These are phyloP conservation scores for Poecilus cupreus DNA, from an alignment of 2,888 invertebrate genomes.

Conservation along the genomic window DNA sequence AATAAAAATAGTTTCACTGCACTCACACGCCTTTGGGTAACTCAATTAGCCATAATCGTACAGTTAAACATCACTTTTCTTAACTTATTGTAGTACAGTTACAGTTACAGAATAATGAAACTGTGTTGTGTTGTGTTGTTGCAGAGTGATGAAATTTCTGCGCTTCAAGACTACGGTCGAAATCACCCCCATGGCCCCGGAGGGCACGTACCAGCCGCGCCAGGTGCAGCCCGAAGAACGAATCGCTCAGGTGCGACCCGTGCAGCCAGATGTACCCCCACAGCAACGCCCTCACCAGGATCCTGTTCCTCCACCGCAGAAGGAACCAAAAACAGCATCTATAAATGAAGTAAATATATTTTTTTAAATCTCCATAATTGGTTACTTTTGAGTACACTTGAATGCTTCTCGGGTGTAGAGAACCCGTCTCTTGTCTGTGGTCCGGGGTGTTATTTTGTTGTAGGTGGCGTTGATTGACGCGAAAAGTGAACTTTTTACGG, in stretches of 20 bases:
- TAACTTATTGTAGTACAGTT: no score
- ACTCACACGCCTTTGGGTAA: no score
- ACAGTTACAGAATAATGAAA: no score
- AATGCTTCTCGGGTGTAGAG: no score
- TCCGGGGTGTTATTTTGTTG: no score
- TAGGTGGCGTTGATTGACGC: no score
- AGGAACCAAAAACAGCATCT: not conserved
- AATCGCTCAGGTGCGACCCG: not conserved
- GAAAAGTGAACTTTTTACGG: no score
- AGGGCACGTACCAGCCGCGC: not conserved
- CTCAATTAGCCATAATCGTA: no score
- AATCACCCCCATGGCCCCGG: not conserved
- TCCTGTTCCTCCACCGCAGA: not conserved
- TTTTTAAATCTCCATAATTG: not conserved
- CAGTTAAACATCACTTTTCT: no score
- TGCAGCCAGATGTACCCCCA: not conserved
- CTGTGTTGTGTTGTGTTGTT: not conserved
- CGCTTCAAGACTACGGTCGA: not conserved
- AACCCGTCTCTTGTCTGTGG: no score
- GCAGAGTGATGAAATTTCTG: slow-evolving; percentile 34
- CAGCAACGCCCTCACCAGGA: not conserved
- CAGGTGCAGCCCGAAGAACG: not conserved
- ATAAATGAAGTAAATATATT: slow-evolving; percentile 9
- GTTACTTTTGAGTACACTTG: not conserved
- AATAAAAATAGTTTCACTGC: no score